Base-by-base conservation (phyloP, 1,140 invertebrate species). In the Dendrolimus kikuchii region DNA sequence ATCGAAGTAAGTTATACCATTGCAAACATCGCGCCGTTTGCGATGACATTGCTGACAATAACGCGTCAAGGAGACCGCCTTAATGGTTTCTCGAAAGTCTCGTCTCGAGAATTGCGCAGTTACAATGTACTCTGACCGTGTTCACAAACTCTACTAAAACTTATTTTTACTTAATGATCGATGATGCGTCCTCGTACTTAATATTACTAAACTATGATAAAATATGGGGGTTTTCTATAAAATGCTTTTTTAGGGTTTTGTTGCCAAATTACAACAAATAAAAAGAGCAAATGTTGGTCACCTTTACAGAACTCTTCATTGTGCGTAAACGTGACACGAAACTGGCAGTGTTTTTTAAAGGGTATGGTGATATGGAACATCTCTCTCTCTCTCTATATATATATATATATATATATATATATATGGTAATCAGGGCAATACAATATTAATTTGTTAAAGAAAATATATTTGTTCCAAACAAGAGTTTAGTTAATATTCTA, bases 91-190 rank as follows among this genome's bases (percentile, higher is more conserved):
- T 59, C 65, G 61, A 69, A 74, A 75, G 68, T 68, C 59, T 71
- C 64, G 59, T 69, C 57, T 63, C 56, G 53, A 68, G 66, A 74
- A 75, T 66, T 79, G 68, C 74, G 76, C 70, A 79, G 71, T 78
- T 70, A 68, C 60, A 62, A 66, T 55, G 56, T 60, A 61, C 60
- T 53, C 52, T 61, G 60, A 60, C 51, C 59, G 57, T 23, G 23
- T 48, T 59, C 57, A 64, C 68, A 74, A 37, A 61, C 58, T 67
- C 64, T 62, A 63, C 48, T 72, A 60, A 55, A 72, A 68, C 68
- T 67, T 63, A 49, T 49, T 62, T 63, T 53, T n/a, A n/a, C n/a
- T 59, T 57, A 67, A 41, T 64, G 62, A 53, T 65, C 57, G 23
- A 23, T 53, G 46, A 62, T 49, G 38, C 48, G 64, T 54, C 68